Evolutionary conservation across 1,140 invertebrate genomes (phyloP).

Genomic region (Adelges cooleyi): DNA sequence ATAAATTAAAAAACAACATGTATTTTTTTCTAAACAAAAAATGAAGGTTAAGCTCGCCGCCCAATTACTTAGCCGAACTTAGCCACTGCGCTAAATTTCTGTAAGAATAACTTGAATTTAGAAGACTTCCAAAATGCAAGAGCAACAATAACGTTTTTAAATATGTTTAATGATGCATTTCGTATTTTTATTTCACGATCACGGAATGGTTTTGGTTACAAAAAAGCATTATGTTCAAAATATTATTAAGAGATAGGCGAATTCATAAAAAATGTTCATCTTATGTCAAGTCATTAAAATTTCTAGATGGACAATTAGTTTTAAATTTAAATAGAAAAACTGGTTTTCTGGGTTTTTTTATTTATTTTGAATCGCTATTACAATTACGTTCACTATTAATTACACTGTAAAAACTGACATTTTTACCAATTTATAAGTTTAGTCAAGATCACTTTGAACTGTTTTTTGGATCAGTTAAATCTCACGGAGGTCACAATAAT

Average conservation of each 20-base stretch:
- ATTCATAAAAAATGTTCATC: background rate
- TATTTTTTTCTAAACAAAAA: background rate
- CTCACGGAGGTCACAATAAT: constrained; percentile 30
- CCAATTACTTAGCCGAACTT: background rate
- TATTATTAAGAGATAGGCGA: background rate
- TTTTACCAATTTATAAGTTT: constrained; percentile 30
- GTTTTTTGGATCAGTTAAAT: constrained; percentile 31
- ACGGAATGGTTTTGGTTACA: background rate
- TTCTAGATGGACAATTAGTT: constrained; percentile 7
- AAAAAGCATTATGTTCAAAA: background rate
- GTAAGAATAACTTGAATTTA: background rate
- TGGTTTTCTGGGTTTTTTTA: constrained; percentile 6
- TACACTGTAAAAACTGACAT: constrained; percentile 9
- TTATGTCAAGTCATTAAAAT: background rate
- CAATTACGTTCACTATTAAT: background rate
- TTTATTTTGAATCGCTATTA: too few relatives aligned
- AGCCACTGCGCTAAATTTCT: background rate
- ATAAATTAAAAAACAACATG: constrained; percentile 5
- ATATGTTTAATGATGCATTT: constrained; percentile 1
- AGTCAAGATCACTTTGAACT: constrained; percentile 32
- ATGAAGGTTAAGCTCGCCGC: background rate
- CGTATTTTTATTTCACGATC: too few relatives aligned
- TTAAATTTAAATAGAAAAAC: constrained; percentile 3
- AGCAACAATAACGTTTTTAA: background rate
- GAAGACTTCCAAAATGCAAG: background rate